Base-by-base conservation (phyloP, 2,888 invertebrate species). In the Lapara coniferarum region DNA sequence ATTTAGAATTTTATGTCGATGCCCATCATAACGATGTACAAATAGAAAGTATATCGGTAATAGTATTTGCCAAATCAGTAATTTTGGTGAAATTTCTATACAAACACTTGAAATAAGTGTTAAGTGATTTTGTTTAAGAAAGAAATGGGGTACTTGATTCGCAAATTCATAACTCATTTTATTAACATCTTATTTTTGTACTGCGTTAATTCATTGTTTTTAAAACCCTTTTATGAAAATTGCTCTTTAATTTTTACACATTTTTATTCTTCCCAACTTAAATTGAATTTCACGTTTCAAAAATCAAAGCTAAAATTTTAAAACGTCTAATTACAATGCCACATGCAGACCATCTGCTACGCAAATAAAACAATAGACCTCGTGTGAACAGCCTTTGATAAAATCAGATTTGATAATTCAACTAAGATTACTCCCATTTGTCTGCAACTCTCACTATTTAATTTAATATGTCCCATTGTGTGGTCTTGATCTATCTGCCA, bases 1-100 rank as follows among this genome's bases (percentile, higher is more conserved):
- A 72, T 69, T 71, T 69, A 49, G 46, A 56, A 51, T 71, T 69
- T 69, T 71, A 49, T 69, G 67, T 57, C 44, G 66, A 66, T 14
- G 49, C 30, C 19, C 13, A 56, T 46, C 44, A 10, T 53, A 80
- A 77, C 80, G 79, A 78, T 78, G 75, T 77, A 75, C 76, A 77
- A 81, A 77, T 81, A 76, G 78, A 81, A 79, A 81, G 80, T 76
- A 51, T 51, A 51, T 68, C 67, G 30, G 68, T 68, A 69, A 70
- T 69, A 37, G 67, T 46, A 66, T 16, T 66, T 56, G 46, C 70
- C 63, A 68, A 53, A 69, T 63, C 49, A 19, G 63, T 49, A 49
- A 49, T 63, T 59, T 59, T 59, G n/a, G 16, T 59, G 44, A 46
- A 44, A 59, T 16, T 44, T 10, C 12, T n/a, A 16, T 59, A 46